These are phyloP conservation scores for Sitophilus oryzae DNA, from an alignment of 1,140 invertebrate genomes.

Conservation along the genomic window DNA sequence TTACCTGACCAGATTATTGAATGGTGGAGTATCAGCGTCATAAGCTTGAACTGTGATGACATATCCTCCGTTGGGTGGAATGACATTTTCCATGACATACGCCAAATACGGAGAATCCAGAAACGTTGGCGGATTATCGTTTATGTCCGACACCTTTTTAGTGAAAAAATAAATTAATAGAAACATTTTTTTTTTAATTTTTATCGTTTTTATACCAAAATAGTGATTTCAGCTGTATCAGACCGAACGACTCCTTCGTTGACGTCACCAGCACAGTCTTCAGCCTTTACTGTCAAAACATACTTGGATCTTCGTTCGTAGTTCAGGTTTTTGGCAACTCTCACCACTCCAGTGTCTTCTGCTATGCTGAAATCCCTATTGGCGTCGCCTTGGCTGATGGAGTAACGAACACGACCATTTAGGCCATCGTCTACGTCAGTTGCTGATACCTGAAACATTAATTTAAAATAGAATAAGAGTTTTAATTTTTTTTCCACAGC, in stretches of 20 bases:
- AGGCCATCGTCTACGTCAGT: conserved; percentile 85
- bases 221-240: conserved; percentile 67
- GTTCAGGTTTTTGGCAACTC: conserved; percentile 85
- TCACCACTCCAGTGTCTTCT: conserved; percentile 78
- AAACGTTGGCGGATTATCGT: conserved; percentile 91
- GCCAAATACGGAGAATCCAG: conserved; percentile 84
- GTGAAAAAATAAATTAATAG: background rate
- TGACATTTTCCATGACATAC: conserved; percentile 86
- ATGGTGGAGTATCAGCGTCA: conserved; percentile 85
- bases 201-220: conserved; percentile 43
- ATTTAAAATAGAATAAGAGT: too few species aligned
- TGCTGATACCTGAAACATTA: conserved; percentile 73
- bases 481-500: too few species aligned
- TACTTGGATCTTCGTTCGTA: conserved; percentile 85
- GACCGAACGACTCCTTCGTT: conserved; percentile 51
- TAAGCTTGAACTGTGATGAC: conserved; percentile 76
- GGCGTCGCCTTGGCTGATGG: conserved; percentile 80
- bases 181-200: background rate
- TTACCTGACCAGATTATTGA: conserved; percentile 74
- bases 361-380: conserved; percentile 87
- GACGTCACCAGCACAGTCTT: conserved; percentile 73
- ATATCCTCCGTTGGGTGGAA: conserved; percentile 69
- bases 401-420: conserved; percentile 84
- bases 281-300: conserved; percentile 74
- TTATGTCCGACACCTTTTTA: conserved; percentile 80